phyloP scores from a whole-genome alignment of 2,888 invertebrate species.

The Drosophila nr. perissopoda region DNA sequence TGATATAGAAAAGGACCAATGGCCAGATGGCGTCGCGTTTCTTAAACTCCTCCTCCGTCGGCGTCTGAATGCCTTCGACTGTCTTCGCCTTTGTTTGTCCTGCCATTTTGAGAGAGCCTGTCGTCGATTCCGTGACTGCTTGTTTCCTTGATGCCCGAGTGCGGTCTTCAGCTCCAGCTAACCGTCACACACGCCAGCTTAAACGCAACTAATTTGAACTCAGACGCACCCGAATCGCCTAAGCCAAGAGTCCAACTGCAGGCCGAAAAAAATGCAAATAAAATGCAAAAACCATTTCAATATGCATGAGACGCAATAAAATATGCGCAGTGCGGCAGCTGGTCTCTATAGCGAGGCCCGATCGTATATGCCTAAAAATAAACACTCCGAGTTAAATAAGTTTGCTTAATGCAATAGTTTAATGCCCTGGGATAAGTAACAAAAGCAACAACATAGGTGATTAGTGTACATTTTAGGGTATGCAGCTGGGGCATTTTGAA shows the following conservation, averaged over 20 bases:
- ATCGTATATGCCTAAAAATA: constrained; percentile 15
- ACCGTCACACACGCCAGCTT: constrained; percentile 32
- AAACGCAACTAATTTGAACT: constrained; percentile 43
- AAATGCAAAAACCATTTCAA: constrained; percentile 16
- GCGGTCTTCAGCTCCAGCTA: neutral
- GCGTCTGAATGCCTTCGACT: constrained; percentile 11
- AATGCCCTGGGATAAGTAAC: constrained; percentile 58
- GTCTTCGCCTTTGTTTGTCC: constrained; percentile 8
- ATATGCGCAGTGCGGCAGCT: neutral
- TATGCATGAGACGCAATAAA: constrained; percentile 47
- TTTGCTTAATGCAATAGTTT: constrained; percentile 38
- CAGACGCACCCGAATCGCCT: neutral
- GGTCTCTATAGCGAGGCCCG: constrained; percentile 25
- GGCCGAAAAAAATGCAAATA: neutral
- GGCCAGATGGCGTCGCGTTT: constrained; percentile 90
- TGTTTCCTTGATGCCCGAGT: neutral
- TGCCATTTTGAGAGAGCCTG: constrained; percentile 7
- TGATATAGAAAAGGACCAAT: constrained; percentile 90
- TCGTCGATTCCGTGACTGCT: neutral
- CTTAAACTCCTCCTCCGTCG: constrained; percentile 34
- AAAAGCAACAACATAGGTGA: constrained; percentile 43
- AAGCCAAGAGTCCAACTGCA: constrained; percentile 11
- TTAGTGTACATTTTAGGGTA: neutral
- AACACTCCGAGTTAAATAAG: neutral
- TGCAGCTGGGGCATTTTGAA: neutral